These are phyloP conservation scores for Parotocinclus haroldoi DNA, from an alignment of 2,797 vertebrate genomes.

Conservation along the genomic window DNA sequence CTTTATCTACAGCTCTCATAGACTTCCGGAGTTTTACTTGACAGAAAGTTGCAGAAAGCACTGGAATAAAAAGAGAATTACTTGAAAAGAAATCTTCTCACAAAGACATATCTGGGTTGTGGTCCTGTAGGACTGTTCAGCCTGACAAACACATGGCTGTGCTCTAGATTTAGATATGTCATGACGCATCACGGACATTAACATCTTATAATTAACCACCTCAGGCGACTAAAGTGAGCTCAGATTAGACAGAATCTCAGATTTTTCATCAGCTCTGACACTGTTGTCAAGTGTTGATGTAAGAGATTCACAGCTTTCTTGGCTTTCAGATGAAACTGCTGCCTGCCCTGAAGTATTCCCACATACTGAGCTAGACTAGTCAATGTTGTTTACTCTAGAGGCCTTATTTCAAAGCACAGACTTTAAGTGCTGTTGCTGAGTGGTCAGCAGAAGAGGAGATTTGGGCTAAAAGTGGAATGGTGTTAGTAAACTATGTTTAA, in stretches of 20 bases:
- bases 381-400: neutral
- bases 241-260: conserved; percentile 26
- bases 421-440: neutral
- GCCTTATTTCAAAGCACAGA: too few relatives aligned
- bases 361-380: neutral
- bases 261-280: conserved; percentile 32
- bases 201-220: conserved; percentile 26
- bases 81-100: neutral
- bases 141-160: conserved; percentile 24
- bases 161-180: conserved; percentile 39
- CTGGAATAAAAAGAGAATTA: too few relatives aligned
- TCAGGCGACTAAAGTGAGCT: conserved; percentile 17
- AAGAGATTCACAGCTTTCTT: conserved; percentile 20
- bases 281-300: conserved; percentile 17
- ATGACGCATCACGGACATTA: conserved; percentile 15
- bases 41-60: too few relatives aligned
- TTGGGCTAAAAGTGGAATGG: neutral
- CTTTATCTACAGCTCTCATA: too few relatives aligned
- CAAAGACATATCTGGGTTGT: conserved; percentile 1
- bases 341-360: conserved; percentile 9
- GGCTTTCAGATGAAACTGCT: conserved; percentile 30
- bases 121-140: conserved; percentile 16
- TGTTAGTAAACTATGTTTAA: too few relatives aligned
- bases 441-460: conserved; percentile 7
- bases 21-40: too few relatives aligned